These are phyloP conservation scores for Coelopa pilipes DNA, from an alignment of 2,888 invertebrate genomes.

Conservation along the genomic window DNA sequence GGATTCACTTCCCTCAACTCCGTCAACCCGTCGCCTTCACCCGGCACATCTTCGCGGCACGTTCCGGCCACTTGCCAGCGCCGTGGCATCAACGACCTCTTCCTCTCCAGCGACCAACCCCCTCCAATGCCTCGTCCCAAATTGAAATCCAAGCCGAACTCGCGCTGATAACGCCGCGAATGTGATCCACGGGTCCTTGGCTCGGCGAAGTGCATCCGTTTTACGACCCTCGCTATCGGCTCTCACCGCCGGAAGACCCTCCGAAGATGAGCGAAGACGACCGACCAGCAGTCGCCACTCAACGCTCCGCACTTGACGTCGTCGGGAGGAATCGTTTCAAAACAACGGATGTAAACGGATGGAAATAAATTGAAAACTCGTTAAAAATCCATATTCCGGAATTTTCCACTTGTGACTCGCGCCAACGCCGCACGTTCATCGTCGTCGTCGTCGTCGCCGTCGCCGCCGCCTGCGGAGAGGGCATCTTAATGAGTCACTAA, in stretches of 20 bases:
- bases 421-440: neutral
- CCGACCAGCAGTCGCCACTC: slow-evolving; percentile 33
- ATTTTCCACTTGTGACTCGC: slow-evolving; percentile 27
- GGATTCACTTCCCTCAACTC: too few species aligned
- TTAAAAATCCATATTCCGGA: slow-evolving; percentile 66
- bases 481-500: slow-evolving; percentile 32
- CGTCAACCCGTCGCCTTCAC: too few species aligned
- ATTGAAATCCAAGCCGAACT: neutral
- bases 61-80: too few species aligned
- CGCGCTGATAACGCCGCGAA: neutral
- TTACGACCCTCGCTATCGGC: slow-evolving; percentile 9
- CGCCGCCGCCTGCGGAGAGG: neutral
- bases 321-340: neutral
- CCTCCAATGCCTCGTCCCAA: too few species aligned
- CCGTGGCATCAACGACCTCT: too few species aligned
- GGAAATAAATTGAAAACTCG: slow-evolving; percentile 65
- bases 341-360: neutral
- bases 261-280: neutral
- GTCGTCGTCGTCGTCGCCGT: too few species aligned
- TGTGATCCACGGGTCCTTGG: slow-evolving; percentile 13
- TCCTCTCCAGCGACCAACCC: too few species aligned
- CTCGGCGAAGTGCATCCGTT: slow-evolving; percentile 20
- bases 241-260: neutral
- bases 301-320: slow-evolving; percentile 9
- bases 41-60: too few species aligned